phyloP scores from a whole-genome alignment of 2,797 vertebrate species.

The Centropyge bicolor region DNA sequence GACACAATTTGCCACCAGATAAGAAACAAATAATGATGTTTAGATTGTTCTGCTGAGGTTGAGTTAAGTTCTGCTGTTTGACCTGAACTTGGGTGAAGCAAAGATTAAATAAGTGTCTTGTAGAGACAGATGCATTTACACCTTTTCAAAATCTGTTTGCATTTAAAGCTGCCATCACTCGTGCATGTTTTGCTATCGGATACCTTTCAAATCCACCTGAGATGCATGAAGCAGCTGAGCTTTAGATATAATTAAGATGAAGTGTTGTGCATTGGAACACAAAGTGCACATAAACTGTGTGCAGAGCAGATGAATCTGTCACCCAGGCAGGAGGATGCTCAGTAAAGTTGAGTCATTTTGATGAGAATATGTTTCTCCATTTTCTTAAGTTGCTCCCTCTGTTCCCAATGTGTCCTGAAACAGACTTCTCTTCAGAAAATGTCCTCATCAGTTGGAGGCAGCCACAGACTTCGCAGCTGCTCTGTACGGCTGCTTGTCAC shows the following conservation, averaged over 20 bases:
- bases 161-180: not conserved
- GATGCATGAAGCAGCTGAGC: not conserved
- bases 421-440: not conserved
- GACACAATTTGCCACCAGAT: not conserved
- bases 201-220: not conserved
- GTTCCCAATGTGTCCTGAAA: not conserved
- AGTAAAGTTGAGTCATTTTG: constrained; percentile 2
- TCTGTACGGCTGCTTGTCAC: not conserved
- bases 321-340: not conserved
- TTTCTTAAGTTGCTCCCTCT: constrained; percentile 7
- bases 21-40: not conserved
- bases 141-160: not conserved
- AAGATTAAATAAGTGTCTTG: not conserved
- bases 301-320: not conserved
- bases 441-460: constrained; percentile 6
- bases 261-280: not conserved
- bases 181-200: not conserved
- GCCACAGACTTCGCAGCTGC: not conserved
- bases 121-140: not conserved
- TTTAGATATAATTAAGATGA: not conserved
- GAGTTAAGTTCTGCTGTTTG: not conserved
- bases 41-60: not conserved
- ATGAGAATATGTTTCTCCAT: constrained; percentile 3
- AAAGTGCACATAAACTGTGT: not conserved
- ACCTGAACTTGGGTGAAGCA: not conserved